Base-by-base conservation (phyloP, 2,888 invertebrate genomes). In the Willowsia nigromaculata region DNA sequence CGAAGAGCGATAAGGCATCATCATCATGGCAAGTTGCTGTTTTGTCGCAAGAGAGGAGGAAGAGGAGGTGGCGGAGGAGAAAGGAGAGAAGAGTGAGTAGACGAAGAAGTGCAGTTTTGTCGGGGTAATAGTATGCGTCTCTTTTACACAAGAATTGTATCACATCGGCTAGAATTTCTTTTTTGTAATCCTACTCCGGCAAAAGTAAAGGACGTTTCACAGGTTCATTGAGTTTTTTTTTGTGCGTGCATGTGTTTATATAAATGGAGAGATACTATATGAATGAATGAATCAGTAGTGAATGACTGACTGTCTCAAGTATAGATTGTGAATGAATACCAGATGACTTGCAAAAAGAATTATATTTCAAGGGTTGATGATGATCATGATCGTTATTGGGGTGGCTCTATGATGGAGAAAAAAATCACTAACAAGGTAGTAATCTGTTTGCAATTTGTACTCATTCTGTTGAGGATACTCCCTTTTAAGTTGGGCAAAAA, bases 141-240 rank as follows among this genome's bases (percentile, higher is more conserved):
- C 86, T 47, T 50, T 80, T 80, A 80, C 86, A 43, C 18, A n/a
- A 68, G 68, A 78, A 86, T 86, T 86, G 86, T 86, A 86, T 86
- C 86, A 86, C 86, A 68, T 80, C 86, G 86, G 80, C 86, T 78
- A 86, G 86, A 78, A 80, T 86, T 80, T 86, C 86, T 86, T 86
- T 80, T 86, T 86, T 43, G 86, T 86, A 78, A 86, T 80, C 53
- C 80, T 86, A 80, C 78, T 47, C 86, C 59, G 50, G 80, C 50
- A 37, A 71, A 50, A 76, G 47, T 27, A 80, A 82, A 65, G 80
- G 80, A 80, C 71, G 78, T 47, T 78, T 33, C 78, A 85, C 85
- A 85, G 78, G 85, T 85, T 85, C 85, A 85, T 85, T 85, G 85
- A 85, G 78, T 65, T 50, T 85, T 85, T 56, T 37, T 78, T 53